Evolutionary conservation across 2,888 invertebrate genomes (phyloP).

Genomic region (Itoplectis maculator): DNA sequence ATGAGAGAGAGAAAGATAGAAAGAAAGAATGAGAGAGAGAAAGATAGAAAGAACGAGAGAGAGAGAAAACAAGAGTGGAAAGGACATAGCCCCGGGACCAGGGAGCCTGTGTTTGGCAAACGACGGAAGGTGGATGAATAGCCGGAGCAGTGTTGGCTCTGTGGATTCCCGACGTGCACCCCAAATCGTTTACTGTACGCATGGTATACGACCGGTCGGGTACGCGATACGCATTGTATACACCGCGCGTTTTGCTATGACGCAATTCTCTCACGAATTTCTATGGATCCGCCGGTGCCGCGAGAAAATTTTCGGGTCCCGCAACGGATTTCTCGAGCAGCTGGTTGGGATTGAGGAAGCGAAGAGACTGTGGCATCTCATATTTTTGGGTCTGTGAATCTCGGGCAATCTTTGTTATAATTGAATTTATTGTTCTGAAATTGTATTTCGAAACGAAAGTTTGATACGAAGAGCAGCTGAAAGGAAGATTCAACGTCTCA

Average conservation of each 20-base stretch:
- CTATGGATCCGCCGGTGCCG: background rate
- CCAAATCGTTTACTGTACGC: slow-evolving; percentile 21
- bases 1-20: slow-evolving; percentile 47
- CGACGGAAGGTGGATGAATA: slow-evolving; percentile 48
- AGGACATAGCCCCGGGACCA: slow-evolving; percentile 10
- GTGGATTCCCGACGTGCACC: slow-evolving; percentile 40
- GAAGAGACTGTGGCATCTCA: background rate
- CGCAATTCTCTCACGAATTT: slow-evolving; percentile 45
- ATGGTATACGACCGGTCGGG: background rate
- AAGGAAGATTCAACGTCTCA: background rate
- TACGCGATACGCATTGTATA: background rate
- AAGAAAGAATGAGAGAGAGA: slow-evolving; percentile 44
- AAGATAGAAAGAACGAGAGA: slow-evolving; percentile 30
- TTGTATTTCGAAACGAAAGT: background rate
- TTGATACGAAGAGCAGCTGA: background rate
- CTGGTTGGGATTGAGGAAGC: background rate
- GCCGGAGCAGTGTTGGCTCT: slow-evolving; percentile 3
- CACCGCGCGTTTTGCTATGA: slow-evolving; percentile 24
- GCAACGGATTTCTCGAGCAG: slow-evolving; percentile 14
- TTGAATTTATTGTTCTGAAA: too few species aligned
- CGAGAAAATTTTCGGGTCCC: slow-evolving; percentile 10
- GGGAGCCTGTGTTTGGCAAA: slow-evolving; percentile 45
- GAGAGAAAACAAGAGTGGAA: slow-evolving; percentile 6
- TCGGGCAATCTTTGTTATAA: background rate
- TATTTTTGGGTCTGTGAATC: background rate